A percentile compares a stretch with the other conserved stretches of the same genome.
These are phyloP conservation scores for Chymomyza costata DNA, from an alignment of 1,140 invertebrate genomes.

Conservation along the genomic window DNA sequence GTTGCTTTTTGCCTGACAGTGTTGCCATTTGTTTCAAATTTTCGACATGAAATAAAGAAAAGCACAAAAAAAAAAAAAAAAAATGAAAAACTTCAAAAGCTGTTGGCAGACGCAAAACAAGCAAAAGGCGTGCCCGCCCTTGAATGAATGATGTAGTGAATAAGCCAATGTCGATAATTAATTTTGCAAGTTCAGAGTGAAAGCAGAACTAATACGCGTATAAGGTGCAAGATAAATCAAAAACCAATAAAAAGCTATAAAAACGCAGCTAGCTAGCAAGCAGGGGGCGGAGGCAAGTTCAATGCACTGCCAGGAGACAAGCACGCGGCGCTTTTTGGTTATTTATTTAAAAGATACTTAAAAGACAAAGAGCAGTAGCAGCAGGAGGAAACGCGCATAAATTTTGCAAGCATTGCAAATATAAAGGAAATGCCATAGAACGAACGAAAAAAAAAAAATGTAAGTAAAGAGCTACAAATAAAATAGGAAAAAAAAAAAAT, in stretches of 20 bases:
- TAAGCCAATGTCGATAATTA: conserved; percentile 43
- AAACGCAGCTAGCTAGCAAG: conserved; percentile 1
- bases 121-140: conserved; percentile 52
- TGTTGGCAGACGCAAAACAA: conserved; percentile 43
- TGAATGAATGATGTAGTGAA: conserved; percentile 4
- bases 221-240: conserved; percentile 55
- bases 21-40: too few relatives aligned
- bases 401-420: conserved; percentile 59
- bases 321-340: conserved; percentile 11
- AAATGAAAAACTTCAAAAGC: conserved; percentile 26
- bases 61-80: conserved; percentile 50
- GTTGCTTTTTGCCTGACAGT: background rate
- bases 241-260: conserved; percentile 66
- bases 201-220: conserved; percentile 1
- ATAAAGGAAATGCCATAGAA: conserved; percentile 32
- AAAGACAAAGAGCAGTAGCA: conserved; percentile 25
- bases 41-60: too few relatives aligned
- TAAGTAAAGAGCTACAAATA: background rate
- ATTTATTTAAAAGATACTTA: conserved; percentile 71
- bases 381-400: conserved; percentile 48
- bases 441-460: background rate
- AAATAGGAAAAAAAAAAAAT: background rate
- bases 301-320: conserved; percentile 39
- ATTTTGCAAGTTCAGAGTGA: conserved; percentile 40
- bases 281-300: conserved; percentile 25